Conservation (phyloP, 2,797 vertebrate species). For the Lepidocolaptes lacrymiger region DNA sequence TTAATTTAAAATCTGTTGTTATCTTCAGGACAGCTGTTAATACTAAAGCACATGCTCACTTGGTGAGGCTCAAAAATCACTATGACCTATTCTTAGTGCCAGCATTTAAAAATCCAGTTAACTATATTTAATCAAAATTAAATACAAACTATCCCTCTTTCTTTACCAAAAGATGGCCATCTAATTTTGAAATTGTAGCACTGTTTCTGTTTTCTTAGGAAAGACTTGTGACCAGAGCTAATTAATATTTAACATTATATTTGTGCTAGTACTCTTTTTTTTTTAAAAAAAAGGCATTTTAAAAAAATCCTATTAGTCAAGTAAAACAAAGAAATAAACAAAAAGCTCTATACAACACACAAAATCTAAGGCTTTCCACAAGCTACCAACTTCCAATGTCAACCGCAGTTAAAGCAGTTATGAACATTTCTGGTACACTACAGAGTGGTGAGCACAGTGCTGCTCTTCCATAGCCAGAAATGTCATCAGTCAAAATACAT, state of each 20-base stretch:
- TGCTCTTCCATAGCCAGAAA: not conserved
- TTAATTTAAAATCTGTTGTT: conserved; percentile 10
- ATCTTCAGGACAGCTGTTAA: not conserved
- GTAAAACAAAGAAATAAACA: not conserved
- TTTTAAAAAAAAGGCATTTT: not conserved
- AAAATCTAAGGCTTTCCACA: not conserved
- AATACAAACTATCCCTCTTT: not conserved
- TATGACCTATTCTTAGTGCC: not conserved
- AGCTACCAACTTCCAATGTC: not conserved
- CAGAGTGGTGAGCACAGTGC: not conserved
- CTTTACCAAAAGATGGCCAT: not conserved
- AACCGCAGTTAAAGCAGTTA: not conserved
- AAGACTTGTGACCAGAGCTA: not conserved
- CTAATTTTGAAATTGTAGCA: not conserved
- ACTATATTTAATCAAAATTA: not conserved
- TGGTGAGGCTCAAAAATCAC: not conserved
- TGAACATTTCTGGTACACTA: not conserved
- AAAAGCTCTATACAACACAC: not conserved
- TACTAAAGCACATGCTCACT: not conserved
- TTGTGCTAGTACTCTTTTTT: not conserved
- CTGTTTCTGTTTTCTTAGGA: not conserved
- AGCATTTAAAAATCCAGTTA: not conserved
- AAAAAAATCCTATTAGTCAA: not conserved
- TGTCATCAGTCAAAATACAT: not conserved
- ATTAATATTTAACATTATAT: not conserved